phyloP scores from a whole-genome alignment of 2,113 vertebrate genomes.

The Nycticorax nycticorax region DNA sequence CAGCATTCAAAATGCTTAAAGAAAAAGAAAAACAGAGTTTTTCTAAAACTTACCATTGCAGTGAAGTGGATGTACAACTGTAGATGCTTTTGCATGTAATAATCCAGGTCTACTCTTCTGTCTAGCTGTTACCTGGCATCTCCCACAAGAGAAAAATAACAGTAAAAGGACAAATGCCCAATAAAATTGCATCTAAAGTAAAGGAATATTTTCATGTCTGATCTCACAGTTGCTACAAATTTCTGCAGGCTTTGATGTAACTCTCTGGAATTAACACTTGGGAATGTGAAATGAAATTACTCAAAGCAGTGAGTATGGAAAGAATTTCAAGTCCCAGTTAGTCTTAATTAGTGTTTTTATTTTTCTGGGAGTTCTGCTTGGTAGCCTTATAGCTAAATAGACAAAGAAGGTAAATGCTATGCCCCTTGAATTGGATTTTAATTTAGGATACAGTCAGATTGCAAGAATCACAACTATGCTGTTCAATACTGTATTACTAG shows the following conservation, averaged over 20 bases:
- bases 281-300: constrained; percentile 1
- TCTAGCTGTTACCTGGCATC: background rate
- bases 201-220: background rate
- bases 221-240: background rate
- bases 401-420: background rate
- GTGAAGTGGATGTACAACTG: background rate
- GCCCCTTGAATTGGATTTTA: background rate
- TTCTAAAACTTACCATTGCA: background rate
- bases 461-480: background rate
- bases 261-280: background rate
- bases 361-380: background rate
- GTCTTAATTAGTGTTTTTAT: constrained; percentile 8
- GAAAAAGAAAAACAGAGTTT: rapidly evolving
- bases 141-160: constrained; percentile 42
- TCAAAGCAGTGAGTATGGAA: background rate
- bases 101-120: background rate
- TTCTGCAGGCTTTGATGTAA: background rate
- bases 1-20: background rate
- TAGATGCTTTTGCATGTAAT: background rate
- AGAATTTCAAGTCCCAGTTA: constrained; percentile 15
- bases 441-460: background rate
- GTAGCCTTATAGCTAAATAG: background rate
- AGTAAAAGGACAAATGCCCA: constrained; percentile 25
- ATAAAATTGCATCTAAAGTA: background rate
- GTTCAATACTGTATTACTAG: background rate